Conservation (phyloP, 2,797 vertebrate genomes). For the Stomatorhinus walkeri region DNA sequence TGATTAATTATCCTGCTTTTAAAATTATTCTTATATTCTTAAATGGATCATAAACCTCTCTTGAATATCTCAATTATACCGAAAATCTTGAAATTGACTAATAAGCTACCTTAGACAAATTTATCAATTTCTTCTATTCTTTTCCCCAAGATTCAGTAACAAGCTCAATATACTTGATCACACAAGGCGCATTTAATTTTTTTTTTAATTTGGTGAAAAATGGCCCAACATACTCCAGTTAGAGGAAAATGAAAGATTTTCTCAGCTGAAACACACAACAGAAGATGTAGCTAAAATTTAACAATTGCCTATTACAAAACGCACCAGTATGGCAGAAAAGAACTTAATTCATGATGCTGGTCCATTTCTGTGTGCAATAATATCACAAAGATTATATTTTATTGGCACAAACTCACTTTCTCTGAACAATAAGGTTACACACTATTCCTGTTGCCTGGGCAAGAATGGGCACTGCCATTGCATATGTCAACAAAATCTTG, state of each 20-base stretch:
- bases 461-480: not conserved
- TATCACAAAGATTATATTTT: not conserved
- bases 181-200: not conserved
- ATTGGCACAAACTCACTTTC: not conserved
- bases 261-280: not conserved
- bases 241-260: not conserved
- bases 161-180: not conserved
- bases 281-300: not conserved
- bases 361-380: not conserved
- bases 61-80: not conserved
- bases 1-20: not conserved
- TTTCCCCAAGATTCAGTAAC: not conserved
- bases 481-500: not conserved
- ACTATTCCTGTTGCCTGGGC: not conserved
- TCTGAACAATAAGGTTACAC: not conserved
- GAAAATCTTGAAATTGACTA: not conserved
- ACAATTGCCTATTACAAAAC: not conserved
- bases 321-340: not conserved
- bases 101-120: not conserved
- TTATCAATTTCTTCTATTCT: not conserved
- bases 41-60: not conserved
- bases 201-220: not conserved
- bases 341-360: not conserved
- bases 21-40: not conserved
- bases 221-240: not conserved